Conservation (phyloP, 2,113 vertebrate species). For the Butorides virescens region DNA sequence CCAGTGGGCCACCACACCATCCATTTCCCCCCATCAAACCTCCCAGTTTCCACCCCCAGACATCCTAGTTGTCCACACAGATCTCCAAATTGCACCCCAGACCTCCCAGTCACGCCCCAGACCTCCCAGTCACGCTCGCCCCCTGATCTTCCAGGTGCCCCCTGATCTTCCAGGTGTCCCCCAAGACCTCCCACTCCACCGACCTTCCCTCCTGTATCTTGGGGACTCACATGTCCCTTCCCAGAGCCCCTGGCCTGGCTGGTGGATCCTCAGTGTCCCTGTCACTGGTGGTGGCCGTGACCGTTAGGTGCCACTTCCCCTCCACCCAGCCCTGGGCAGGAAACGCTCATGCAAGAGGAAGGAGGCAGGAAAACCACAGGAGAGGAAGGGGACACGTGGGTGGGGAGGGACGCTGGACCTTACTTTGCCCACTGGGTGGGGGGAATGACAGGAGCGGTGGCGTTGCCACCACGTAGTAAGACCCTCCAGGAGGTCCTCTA, state of each 20-base stretch:
- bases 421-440: neutral
- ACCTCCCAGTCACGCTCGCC: too few relatives aligned
- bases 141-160: too few relatives aligned
- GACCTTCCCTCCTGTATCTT: neutral
- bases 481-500: neutral
- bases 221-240: neutral
- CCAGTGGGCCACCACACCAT: too few relatives aligned
- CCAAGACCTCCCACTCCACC: neutral
- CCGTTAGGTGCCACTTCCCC: neutral
- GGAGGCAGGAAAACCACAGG: neutral
- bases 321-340: neutral
- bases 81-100: neutral
- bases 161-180: neutral
- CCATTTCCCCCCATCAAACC: neutral
- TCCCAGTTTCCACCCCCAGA: neutral
- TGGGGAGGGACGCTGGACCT: neutral
- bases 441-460: neutral
- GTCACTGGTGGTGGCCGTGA: neutral
- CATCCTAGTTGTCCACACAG: neutral
- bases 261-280: neutral
- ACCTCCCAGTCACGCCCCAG: too few relatives aligned
- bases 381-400: neutral
- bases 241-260: neutral
- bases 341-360: neutral
- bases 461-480: neutral